phyloP scores from a whole-genome alignment of 2,113 vertebrate genomes.

The Rhea pennata region DNA sequence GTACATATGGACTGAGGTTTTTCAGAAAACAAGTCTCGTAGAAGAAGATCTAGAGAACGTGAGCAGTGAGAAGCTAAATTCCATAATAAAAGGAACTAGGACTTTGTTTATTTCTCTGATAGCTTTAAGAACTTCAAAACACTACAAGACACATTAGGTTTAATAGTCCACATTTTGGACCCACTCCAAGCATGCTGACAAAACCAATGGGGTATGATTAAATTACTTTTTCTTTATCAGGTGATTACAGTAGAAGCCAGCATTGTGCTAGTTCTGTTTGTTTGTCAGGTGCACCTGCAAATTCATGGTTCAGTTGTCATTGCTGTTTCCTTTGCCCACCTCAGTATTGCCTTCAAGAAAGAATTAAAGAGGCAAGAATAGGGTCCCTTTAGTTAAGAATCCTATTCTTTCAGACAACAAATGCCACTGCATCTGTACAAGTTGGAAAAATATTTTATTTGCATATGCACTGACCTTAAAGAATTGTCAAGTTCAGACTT shows the following conservation, averaged over 20 bases:
- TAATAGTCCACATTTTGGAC: background rate
- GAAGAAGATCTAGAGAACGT: background rate
- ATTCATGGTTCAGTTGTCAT: background rate
- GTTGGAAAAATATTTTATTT: background rate
- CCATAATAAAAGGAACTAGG: background rate
- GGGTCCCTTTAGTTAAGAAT: background rate
- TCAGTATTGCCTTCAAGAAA: background rate
- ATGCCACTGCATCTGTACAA: background rate
- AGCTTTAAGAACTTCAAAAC: background rate
- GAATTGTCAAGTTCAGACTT: background rate
- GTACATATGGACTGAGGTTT: background rate
- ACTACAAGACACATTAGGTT: background rate
- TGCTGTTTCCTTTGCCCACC: background rate
- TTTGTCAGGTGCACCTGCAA: background rate
- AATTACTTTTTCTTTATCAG: background rate
- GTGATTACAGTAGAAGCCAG: background rate
- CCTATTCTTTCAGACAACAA: background rate
- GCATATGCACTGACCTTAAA: background rate
- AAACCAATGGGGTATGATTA: background rate
- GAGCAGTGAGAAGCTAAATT: background rate
- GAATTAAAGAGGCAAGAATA: background rate
- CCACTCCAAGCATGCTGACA: background rate
- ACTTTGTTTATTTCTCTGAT: background rate
- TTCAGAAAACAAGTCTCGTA: background rate
- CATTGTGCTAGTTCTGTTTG: background rate